A percentile compares a stretch with the other conserved stretches of the same genome.
Evolutionary conservation across 2,888 invertebrate species (phyloP).

Genomic region (Sesia bembeciformis): DNA sequence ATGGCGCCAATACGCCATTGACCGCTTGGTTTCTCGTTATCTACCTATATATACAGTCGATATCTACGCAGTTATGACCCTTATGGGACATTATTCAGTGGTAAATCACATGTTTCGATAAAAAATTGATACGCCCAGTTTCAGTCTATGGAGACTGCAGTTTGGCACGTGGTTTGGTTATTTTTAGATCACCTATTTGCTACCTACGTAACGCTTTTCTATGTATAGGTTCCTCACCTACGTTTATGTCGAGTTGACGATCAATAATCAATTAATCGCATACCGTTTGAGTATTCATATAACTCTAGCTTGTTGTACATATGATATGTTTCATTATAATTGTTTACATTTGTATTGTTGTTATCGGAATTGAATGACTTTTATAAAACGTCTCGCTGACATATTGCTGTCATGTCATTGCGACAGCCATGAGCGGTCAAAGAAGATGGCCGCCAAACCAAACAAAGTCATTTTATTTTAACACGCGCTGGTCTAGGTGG

Average conservation of each 20-base stretch:
- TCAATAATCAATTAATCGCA: constrained; percentile 20
- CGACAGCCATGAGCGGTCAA: constrained; percentile 14
- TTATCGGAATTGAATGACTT: constrained; percentile 54
- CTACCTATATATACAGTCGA: not conserved
- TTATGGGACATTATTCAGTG: too few relatives aligned
- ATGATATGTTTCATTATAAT: not conserved
- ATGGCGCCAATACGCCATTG: constrained; percentile 63
- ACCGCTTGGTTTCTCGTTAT: constrained; percentile 12
- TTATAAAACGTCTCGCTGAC: constrained; percentile 60
- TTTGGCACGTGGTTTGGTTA: constrained; percentile 58
- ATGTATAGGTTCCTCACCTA: not conserved
- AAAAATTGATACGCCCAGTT: too few relatives aligned
- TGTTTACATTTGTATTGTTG: constrained; percentile 43
- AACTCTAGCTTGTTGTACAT: not conserved
- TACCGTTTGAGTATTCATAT: not conserved
- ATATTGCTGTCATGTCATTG: constrained; percentile 56
- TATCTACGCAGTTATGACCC: too few relatives aligned
- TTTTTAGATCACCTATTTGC: constrained; percentile 48
- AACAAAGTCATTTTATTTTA: constrained; percentile 16
- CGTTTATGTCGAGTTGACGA: constrained; percentile 13
- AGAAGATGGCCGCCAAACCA: constrained; percentile 49
- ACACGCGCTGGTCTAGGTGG: constrained; percentile 53
- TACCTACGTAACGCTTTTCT: constrained; percentile 11
- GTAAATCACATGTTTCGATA: too few relatives aligned
- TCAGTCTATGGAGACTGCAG: not conserved